Base-by-base conservation (phyloP, 2,888 invertebrate genomes). In the Callimorpha dominula region DNA sequence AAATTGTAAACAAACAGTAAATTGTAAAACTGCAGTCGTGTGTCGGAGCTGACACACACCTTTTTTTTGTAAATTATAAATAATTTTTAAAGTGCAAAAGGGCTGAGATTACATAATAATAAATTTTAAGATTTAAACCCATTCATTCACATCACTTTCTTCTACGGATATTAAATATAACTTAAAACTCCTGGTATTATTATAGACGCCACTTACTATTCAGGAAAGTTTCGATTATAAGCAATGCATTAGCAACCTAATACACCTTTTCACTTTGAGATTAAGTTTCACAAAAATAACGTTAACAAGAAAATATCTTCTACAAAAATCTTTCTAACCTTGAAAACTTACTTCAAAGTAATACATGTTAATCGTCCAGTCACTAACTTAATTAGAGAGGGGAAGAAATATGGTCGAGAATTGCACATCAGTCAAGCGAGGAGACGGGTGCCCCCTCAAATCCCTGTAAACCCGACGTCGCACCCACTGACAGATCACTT, bases 401-500 rank as follows among this genome's bases (percentile, higher is more conserved):
- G n/a, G 65, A 83, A 78, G 81, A 86, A 83, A 84, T 80, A 79
- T 78, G 78, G 70, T 77, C 67, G 79, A 78, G 75, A 81, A 82
- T 80, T 78, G 83, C 86, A 88, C 88, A 91, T 92, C 90, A 89
- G 88, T 93, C 92, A 90, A 85, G 85, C 68, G 78, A 86, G 87
- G 88, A 84, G 87, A 87, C 79, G 85, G 81, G 80, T 83, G 84
- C 69, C 81, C 86, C 86, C 85, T 87, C 83, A 89, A 92, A 92
- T 92, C 92, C 90, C 86, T 87, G 92, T 91, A 92, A 91, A 89
- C 88, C 81, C 79, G 81, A 78, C 78, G 71, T 80, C 75, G 73
- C 78, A 75, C 68, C 76, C 84, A 78, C 86, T 90, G 91, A 91
- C 92, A 87, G 90, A 89, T 91, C 89, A 90, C 91, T 89, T 89